These are phyloP conservation scores for Martes martes DNA, from an alignment of 2,113 vertebrate species.

Conservation along the genomic window DNA sequence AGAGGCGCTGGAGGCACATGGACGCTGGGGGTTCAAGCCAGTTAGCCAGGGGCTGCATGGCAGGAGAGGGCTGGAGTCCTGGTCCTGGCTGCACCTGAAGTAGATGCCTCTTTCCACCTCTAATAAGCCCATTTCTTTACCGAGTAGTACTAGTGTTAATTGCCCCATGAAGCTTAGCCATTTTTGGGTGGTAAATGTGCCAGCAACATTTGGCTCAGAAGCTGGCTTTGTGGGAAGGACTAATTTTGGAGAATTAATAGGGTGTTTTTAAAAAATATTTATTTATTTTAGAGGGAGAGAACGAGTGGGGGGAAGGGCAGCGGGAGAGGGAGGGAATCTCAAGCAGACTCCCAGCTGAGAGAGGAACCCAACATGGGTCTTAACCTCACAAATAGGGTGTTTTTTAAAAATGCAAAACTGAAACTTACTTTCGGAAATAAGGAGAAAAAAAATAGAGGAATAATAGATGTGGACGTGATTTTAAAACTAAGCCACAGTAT, in stretches of 20 bases:
- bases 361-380: background rate
- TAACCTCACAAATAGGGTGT: background rate
- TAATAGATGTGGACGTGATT: constrained; percentile 51
- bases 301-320: no score
- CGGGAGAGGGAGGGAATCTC: background rate
- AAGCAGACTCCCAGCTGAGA: background rate
- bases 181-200: background rate
- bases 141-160: background rate
- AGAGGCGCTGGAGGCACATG: rapidly evolving
- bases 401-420: constrained; percentile 40
- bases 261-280: background rate
- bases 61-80: background rate
- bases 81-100: background rate
- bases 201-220: background rate
- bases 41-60: rapidly evolving
- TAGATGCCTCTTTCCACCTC: background rate
- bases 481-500: background rate
- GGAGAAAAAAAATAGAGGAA: background rate
- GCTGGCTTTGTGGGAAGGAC: constrained; percentile 31
- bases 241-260: constrained; percentile 26
- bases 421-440: constrained; percentile 33
- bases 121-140: background rate
- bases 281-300: background rate
- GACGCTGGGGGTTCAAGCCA: background rate
- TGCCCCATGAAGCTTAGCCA: background rate